Evolutionary conservation across 2,113 vertebrate genomes (phyloP).

Genomic region (Melospiza georgiana): DNA sequence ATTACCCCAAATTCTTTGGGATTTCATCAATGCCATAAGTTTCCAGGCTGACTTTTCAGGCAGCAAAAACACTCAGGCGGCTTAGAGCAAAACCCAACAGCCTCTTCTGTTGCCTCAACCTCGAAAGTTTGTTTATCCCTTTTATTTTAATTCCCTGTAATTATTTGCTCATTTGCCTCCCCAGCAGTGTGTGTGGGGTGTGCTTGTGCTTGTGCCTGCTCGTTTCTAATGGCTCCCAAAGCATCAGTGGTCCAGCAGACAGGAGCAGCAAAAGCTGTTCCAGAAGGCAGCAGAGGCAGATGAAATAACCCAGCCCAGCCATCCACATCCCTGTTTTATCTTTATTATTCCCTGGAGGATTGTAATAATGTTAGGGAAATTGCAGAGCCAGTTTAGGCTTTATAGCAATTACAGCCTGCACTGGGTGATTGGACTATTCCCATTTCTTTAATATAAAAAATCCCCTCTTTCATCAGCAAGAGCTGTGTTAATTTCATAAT

Average conservation of each 20-base stretch:
- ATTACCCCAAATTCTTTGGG: not conserved
- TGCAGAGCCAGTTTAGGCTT: slow-evolving; percentile 29
- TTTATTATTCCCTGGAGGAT: slow-evolving; percentile 21
- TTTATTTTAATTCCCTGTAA: not conserved
- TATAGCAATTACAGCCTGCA: not conserved
- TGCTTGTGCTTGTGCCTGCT: not conserved
- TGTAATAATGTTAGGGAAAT: slow-evolving; percentile 6
- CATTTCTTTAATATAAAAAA: not conserved
- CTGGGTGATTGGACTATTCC: not conserved
- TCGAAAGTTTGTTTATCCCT: not conserved
- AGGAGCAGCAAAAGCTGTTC: not conserved
- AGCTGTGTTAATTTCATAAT: not conserved
- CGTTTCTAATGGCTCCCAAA: not conserved
- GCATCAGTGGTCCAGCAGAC: not conserved
- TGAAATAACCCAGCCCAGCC: slow-evolving; percentile 27
- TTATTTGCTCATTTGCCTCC: not conserved
- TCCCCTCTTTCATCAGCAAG: not conserved
- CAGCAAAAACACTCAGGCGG: not conserved
- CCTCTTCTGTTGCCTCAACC: not conserved
- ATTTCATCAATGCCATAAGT: not conserved
- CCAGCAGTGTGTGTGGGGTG: not conserved
- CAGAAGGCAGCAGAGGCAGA: not conserved
- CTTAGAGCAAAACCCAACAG: not conserved
- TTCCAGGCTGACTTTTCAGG: not conserved
- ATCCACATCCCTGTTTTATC: slow-evolving; percentile 31